phyloP scores from a whole-genome alignment of 35 echinoderm and acorn worm species.

The Ophioderma brevispina region DNA sequence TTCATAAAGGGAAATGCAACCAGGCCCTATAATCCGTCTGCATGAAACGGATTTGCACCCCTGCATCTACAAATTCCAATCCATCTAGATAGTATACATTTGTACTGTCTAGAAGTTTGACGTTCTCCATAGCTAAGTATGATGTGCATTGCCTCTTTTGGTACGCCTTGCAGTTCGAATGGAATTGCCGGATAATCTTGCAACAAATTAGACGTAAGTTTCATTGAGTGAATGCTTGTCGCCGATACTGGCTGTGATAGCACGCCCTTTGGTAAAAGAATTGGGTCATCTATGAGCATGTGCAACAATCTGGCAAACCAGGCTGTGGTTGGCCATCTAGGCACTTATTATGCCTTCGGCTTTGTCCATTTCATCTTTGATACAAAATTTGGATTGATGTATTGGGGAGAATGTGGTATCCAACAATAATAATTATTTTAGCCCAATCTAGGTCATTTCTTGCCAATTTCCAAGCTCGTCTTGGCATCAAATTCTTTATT shows the following conservation, averaged over 20 bases:
- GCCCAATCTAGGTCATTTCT: too few species aligned
- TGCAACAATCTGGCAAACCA: too few species aligned
- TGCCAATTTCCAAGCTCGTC: too few species aligned
- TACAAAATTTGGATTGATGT: too few species aligned
- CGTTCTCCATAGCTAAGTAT: not conserved
- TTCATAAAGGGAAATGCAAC: too few species aligned
- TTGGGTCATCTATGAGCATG: constrained; percentile 11
- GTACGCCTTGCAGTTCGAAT: too few species aligned
- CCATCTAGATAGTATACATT: constrained; percentile 12
- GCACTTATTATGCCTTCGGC: too few species aligned
- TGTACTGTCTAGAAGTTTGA: constrained; percentile 28
- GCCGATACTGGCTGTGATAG: not conserved
- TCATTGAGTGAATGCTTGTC: not conserved
- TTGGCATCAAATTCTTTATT: too few species aligned
- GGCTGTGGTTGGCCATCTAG: too few species aligned
- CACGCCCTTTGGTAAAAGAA: not conserved
- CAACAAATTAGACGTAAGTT: not conserved
- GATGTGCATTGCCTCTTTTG: not conserved
- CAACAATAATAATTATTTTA: too few species aligned
- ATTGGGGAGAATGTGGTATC: too few species aligned
- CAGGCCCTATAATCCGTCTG: constrained; percentile 4
- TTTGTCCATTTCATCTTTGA: too few species aligned
- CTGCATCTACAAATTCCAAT: not conserved
- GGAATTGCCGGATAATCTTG: constrained; percentile 24
- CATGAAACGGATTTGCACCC: not conserved